These are phyloP conservation scores for Lipophrys pholis DNA, from an alignment of 2,113 vertebrate genomes.

Conservation along the genomic window DNA sequence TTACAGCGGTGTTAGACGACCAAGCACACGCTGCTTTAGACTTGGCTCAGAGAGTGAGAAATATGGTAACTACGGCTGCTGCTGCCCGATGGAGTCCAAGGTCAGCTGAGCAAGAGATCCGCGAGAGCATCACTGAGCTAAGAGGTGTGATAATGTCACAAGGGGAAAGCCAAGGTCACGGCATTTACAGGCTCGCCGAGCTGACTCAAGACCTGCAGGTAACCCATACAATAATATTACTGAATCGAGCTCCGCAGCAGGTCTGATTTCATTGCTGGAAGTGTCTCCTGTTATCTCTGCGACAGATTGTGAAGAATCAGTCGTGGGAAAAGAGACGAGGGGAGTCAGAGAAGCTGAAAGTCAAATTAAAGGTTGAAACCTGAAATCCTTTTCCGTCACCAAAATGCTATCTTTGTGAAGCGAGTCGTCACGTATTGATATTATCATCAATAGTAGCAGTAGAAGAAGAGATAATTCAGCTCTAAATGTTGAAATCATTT, in stretches of 20 bases:
- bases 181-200: slow-evolving; percentile 71
- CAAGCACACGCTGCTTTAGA: slow-evolving; percentile 65
- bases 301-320: slow-evolving; percentile 80
- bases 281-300: background rate
- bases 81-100: slow-evolving; percentile 77
- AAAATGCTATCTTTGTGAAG: too few relatives aligned
- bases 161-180: slow-evolving; percentile 38
- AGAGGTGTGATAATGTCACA: slow-evolving; percentile 72
- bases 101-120: slow-evolving; percentile 47
- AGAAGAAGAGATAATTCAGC: background rate
- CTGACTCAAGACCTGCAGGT: slow-evolving; percentile 85
- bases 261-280: slow-evolving; percentile 10
- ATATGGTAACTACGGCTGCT: slow-evolving; percentile 69
- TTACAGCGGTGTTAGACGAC: slow-evolving; percentile 56
- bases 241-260: too few relatives aligned
- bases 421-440: too few relatives aligned
- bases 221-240: background rate
- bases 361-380: slow-evolving; percentile 53
- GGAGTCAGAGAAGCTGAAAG: slow-evolving; percentile 55
- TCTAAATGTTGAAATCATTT: slow-evolving; percentile 2
- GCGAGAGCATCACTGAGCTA: slow-evolving; percentile 72
- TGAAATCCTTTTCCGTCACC: background rate
- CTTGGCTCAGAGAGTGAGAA: slow-evolving; percentile 65
- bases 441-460: background rate
- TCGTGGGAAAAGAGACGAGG: slow-evolving; percentile 76